phyloP scores from a whole-genome alignment of 2,888 invertebrate genomes.

The Lamellibrachia columna region DNA sequence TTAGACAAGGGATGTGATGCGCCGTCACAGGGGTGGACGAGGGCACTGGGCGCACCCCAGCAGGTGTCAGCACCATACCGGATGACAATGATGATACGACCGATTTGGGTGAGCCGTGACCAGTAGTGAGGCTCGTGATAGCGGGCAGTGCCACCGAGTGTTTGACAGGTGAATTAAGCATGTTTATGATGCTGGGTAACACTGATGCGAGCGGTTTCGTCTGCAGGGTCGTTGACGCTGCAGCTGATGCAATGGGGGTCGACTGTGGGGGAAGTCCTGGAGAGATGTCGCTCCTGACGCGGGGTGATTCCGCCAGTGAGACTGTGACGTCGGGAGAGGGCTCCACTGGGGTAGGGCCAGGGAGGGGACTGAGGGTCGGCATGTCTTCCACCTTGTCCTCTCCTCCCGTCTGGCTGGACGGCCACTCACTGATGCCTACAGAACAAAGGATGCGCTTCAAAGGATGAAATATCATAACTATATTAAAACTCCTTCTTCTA shows the following conservation, averaged over 20 bases:
- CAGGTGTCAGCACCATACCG: constrained; percentile 28
- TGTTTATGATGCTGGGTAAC: constrained; percentile 27
- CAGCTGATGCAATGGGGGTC: background rate
- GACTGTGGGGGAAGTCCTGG: background rate
- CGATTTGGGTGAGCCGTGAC: background rate
- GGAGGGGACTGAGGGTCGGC: background rate
- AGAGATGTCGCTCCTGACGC: background rate
- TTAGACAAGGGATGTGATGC: constrained; percentile 30
- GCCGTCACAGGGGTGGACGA: background rate
- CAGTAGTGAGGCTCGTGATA: background rate
- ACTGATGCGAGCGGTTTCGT: constrained; percentile 22
- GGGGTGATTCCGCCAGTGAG: background rate
- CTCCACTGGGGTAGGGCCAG: background rate
- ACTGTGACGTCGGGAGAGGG: background rate
- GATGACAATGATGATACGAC: constrained; percentile 12
- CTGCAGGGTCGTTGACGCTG: background rate
- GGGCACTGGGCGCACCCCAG: background rate
- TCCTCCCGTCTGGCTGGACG: background rate
- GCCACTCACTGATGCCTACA: background rate
- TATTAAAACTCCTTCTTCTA: too few species aligned
- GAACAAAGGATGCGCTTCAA: background rate
- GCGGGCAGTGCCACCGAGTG: background rate
- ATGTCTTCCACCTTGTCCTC: background rate
- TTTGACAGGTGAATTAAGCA: constrained; percentile 26
- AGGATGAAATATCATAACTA: too few species aligned